These are phyloP conservation scores for Xyliphius kryptos DNA, from an alignment of 2,113 vertebrate genomes.

Conservation along the genomic window DNA sequence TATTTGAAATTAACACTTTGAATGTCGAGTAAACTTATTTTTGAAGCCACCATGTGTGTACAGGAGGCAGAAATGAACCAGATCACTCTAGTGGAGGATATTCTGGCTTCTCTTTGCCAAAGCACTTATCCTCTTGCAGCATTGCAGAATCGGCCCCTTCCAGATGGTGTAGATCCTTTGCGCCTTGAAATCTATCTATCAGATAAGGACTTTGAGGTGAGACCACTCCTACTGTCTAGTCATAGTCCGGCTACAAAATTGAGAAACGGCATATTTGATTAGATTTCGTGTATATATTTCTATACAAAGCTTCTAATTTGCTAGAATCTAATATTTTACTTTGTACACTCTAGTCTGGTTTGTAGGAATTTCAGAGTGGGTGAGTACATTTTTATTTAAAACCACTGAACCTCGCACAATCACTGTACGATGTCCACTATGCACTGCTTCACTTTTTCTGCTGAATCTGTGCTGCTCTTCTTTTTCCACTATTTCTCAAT, in stretches of 20 bases:
- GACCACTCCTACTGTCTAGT: background rate
- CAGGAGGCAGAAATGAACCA: slow-evolving; percentile 91
- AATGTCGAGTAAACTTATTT: no score
- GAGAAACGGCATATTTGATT: no score
- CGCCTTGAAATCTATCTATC: no score
- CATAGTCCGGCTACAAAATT: no score
- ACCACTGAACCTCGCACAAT: background rate
- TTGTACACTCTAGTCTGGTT: slow-evolving; percentile 40
- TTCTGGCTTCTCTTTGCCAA: slow-evolving; percentile 85
- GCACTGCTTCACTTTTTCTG: slow-evolving; percentile 19
- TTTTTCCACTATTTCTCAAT: no score
- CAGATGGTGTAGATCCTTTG: no score
- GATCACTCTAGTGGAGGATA: slow-evolving; percentile 94
- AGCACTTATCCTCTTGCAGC: slow-evolving; percentile 80
- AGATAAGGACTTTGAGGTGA: no score
- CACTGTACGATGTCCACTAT: no score
- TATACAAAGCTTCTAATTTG: background rate
- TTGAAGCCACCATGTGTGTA: no score
- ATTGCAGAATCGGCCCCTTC: no score
- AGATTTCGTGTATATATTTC: background rate
- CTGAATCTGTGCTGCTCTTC: background rate
- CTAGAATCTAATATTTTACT: slow-evolving; percentile 27
- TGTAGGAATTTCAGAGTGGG: slow-evolving; percentile 62
- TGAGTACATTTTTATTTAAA: slow-evolving; percentile 30
- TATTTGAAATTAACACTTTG: no score